Conservation (phyloP, 2,797 vertebrate genomes). For the Leuciscus waleckii region DNA sequence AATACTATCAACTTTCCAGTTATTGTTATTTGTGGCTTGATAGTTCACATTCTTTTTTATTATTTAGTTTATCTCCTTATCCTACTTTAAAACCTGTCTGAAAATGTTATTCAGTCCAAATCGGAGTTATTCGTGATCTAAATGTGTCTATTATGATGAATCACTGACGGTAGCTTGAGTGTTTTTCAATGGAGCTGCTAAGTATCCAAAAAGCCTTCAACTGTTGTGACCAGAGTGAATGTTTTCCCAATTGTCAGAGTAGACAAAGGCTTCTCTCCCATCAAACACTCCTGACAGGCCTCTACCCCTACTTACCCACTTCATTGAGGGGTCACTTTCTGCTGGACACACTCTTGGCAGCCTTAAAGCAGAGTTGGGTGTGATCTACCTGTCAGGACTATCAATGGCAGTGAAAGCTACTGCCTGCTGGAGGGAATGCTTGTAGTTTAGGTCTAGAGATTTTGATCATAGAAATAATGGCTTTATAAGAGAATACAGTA, state of each 20-base stretch:
- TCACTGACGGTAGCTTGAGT: conserved; percentile 8
- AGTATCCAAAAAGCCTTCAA: conserved; percentile 17
- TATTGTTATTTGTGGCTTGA: neutral
- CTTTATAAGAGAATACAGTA: neutral
- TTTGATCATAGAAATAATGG: neutral
- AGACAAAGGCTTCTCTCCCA: conserved; percentile 56
- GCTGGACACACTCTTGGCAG: conserved; percentile 17
- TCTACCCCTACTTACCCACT: conserved; percentile 20
- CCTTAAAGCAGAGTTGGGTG: neutral
- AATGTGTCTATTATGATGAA: conserved; percentile 40
- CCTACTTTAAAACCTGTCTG: neutral
- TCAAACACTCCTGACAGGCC: conserved; percentile 37
- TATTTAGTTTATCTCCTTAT: neutral
- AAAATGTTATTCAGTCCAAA: neutral
- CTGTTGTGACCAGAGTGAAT: conserved; percentile 35
- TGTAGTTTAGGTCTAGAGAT: neutral
- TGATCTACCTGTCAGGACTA: conserved; percentile 5
- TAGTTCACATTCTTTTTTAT: conserved; percentile 5
- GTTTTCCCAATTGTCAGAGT: conserved; percentile 39
- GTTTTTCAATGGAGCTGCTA: conserved; percentile 24
- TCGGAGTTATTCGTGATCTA: conserved; percentile 23
- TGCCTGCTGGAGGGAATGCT: neutral
- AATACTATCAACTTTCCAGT: neutral
- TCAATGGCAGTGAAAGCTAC: neutral
- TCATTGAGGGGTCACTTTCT: conserved; percentile 40